phyloP scores from a whole-genome alignment of 2,797 vertebrate genomes.

The Petrocephalus schoutedeni region DNA sequence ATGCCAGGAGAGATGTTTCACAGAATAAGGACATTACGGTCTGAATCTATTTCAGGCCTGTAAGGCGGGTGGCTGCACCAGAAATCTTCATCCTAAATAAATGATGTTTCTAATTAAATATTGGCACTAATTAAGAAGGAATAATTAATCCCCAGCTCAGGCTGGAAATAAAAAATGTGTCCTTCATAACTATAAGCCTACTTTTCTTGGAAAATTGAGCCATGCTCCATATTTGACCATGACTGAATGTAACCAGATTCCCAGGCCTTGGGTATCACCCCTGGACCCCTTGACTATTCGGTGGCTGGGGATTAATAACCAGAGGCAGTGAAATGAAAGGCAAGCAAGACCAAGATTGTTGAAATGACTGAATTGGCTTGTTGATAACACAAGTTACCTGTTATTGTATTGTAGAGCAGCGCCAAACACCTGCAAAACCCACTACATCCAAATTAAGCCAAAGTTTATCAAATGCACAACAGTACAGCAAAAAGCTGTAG shows the following conservation, averaged over 20 bases:
- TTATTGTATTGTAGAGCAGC: not conserved
- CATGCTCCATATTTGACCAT: constrained; percentile 31
- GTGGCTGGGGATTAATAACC: not conserved
- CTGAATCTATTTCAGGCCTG: constrained; percentile 17
- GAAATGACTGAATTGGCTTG: not conserved
- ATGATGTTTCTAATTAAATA: constrained; percentile 39
- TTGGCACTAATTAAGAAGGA: constrained; percentile 39
- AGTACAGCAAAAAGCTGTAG: not conserved
- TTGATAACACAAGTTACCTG: not conserved
- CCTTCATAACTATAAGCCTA: constrained; percentile 42
- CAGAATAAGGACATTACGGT: not conserved
- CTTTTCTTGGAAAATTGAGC: constrained; percentile 36
- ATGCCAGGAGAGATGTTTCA: not conserved
- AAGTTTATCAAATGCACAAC: not conserved
- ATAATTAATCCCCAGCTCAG: constrained; percentile 38
- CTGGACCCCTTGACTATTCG: not conserved
- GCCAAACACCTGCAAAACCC: not conserved
- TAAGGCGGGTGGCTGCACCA: constrained; percentile 21
- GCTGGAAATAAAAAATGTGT: constrained; percentile 38
- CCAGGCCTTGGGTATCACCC: not conserved
- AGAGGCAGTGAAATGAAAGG: not conserved
- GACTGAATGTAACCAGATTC: not conserved
- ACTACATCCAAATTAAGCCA: not conserved
- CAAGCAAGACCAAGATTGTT: not conserved
- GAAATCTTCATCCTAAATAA: constrained; percentile 28